Evolutionary conservation across 2,888 invertebrate species (phyloP).

Genomic region (Leptogaster cylindrica): DNA sequence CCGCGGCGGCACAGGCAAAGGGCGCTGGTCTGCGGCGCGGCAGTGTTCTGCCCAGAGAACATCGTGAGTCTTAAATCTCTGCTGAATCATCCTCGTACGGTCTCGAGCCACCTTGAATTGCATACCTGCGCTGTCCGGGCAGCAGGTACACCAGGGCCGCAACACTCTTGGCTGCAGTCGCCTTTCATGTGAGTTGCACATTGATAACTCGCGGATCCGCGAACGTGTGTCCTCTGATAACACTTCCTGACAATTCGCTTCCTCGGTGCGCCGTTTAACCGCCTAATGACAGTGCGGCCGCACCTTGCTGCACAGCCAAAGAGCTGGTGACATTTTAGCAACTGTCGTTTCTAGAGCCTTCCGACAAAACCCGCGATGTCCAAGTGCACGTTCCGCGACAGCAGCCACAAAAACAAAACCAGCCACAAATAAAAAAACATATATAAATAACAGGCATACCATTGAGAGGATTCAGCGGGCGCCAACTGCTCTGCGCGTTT

Average conservation of each 20-base stretch:
- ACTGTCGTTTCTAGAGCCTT: too few species aligned
- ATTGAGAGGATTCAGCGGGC: constrained; percentile 1
- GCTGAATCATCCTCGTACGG: neutral
- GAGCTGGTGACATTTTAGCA: neutral
- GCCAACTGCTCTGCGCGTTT: constrained; percentile 6
- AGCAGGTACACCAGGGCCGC: too few species aligned
- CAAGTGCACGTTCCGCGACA: neutral
- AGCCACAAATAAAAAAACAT: neutral
- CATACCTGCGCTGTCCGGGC: neutral
- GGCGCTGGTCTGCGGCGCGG: neutral
- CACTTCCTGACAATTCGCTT: neutral
- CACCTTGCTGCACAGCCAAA: neutral
- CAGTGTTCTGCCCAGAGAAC: neutral
- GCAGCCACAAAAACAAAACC: too few species aligned
- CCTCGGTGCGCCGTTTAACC: neutral
- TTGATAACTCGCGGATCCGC: neutral
- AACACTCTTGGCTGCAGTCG: too few species aligned
- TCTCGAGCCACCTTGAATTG: neutral
- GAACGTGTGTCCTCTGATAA: too few species aligned
- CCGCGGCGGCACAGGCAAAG: neutral
- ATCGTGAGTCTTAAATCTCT: constrained; percentile 28
- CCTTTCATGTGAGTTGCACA: too few species aligned
- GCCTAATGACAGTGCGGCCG: neutral
- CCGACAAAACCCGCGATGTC: neutral
- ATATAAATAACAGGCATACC: neutral